phyloP scores from a whole-genome alignment of 2,888 invertebrate genomes.

The Oxycera nigricornis region DNA sequence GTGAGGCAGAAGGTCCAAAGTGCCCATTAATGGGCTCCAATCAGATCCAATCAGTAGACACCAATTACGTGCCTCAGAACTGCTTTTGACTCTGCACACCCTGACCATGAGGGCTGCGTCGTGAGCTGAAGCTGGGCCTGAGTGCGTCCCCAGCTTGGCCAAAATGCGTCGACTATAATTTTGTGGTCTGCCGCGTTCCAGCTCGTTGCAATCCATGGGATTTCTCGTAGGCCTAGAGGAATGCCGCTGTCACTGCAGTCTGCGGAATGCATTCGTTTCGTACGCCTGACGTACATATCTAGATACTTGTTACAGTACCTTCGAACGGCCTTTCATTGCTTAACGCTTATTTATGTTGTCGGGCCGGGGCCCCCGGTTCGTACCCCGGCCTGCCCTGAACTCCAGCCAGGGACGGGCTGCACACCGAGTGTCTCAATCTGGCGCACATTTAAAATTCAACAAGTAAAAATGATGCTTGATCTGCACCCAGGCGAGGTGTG shows the following conservation, averaged over 20 bases:
- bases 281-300: conserved; percentile 3
- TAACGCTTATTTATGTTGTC: conserved; percentile 34
- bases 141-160: conserved; percentile 7
- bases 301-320: not conserved
- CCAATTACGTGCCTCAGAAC: conserved; percentile 36
- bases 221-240: conserved; percentile 29
- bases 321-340: not conserved
- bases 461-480: conserved; percentile 16
- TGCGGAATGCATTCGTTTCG: conserved; percentile 20
- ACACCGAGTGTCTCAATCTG: conserved; percentile 26
- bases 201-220: conserved; percentile 22
- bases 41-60: conserved; percentile 46
- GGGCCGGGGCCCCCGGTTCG: conserved; percentile 1
- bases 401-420: conserved; percentile 12
- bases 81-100: conserved; percentile 6
- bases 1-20: conserved; percentile 14
- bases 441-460: conserved; percentile 29
- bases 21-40: conserved; percentile 46
- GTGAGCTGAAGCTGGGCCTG: not conserved
- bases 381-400: conserved; percentile 28
- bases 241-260: conserved; percentile 26
- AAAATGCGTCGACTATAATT: conserved; percentile 2
- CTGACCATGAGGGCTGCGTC: not conserved
- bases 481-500: not conserved
- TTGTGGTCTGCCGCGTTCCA: conserved; percentile 19